These are phyloP conservation scores for Lysandra bellargus DNA, from an alignment of 2,888 invertebrate species.

Conservation along the genomic window DNA sequence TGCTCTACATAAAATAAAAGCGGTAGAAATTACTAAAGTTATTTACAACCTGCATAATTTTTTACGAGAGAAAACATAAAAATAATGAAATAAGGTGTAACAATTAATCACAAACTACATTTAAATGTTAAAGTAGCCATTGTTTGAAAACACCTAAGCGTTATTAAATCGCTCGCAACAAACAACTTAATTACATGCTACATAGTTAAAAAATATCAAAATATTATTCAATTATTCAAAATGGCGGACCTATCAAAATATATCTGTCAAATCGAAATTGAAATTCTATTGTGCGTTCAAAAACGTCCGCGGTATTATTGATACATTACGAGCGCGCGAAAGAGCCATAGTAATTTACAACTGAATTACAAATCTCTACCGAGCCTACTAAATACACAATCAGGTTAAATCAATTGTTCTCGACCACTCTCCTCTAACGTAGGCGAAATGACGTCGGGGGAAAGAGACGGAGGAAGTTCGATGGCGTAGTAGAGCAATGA, in stretches of 20 bases:
- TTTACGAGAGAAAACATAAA: constrained; percentile 15
- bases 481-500: constrained; percentile 53
- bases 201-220: constrained; percentile 37
- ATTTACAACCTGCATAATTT: neutral
- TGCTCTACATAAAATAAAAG: neutral
- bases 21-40: constrained; percentile 1
- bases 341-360: constrained; percentile 77
- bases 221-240: constrained; percentile 53
- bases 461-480: constrained; percentile 48
- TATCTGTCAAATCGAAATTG: constrained; percentile 78
- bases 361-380: constrained; percentile 77
- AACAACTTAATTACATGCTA: constrained; percentile 45
- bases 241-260: constrained; percentile 71
- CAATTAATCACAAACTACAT: constrained; percentile 27
- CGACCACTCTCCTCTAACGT: constrained; percentile 49
- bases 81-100: constrained; percentile 13
- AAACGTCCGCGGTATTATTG: constrained; percentile 69
- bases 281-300: constrained; percentile 66
- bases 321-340: constrained; percentile 75
- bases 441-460: constrained; percentile 32
- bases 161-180: constrained; percentile 39
- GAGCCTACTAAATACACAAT: constrained; percentile 70
- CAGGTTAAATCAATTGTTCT: constrained; percentile 71
- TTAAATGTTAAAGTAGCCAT: constrained; percentile 27
- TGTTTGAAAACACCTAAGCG: constrained; percentile 30